phyloP scores from a whole-genome alignment of 1,140 invertebrate species.

The Myzus persicae region DNA sequence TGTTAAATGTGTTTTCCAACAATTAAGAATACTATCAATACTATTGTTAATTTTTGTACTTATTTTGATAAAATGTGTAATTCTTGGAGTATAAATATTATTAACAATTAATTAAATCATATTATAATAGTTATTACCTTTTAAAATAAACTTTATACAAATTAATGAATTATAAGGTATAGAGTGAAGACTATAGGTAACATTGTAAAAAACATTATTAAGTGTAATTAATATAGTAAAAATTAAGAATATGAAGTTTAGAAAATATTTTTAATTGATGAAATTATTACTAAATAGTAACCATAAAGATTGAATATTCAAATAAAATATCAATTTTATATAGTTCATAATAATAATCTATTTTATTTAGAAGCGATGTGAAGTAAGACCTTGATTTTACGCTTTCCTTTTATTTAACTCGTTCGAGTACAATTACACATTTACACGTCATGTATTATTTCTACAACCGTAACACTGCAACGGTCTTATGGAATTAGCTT shows the following conservation, averaged over 20 bases:
- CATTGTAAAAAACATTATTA: no score
- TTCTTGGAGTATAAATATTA: no score
- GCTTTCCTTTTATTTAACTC: slow-evolving; percentile 30
- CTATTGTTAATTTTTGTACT: no score
- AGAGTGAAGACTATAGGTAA: no score
- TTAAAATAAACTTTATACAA: no score
- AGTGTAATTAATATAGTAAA: neutral
- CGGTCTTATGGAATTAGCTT: neutral
- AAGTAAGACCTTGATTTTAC: slow-evolving; percentile 22
- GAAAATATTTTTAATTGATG: neutral
- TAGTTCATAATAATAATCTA: neutral
- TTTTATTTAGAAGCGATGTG: neutral
- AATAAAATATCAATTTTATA: neutral
- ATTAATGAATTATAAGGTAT: no score
- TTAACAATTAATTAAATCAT: no score
- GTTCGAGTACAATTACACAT: neutral
- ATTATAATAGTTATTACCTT: no score
- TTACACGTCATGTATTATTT: slow-evolving; percentile 6
- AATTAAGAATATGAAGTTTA: neutral
- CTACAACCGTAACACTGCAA: neutral
- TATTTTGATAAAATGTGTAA: no score
- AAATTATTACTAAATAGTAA: neutral
- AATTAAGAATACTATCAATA: no score
- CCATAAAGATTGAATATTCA: neutral
- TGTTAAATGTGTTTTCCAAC: no score